phyloP scores from a whole-genome alignment of 2,888 invertebrate species.

The Spialia ferax region DNA sequence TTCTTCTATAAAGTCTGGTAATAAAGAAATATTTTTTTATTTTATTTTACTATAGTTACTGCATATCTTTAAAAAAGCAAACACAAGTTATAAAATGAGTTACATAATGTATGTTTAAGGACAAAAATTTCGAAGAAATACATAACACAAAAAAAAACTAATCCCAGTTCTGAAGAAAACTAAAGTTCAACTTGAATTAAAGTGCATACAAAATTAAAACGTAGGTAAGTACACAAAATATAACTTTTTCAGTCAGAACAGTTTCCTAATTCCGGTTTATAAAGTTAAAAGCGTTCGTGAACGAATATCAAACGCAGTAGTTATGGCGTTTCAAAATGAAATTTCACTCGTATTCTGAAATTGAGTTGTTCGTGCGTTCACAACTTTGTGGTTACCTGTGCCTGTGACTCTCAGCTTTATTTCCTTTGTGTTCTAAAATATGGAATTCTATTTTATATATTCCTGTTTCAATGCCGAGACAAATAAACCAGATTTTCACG shows the following conservation, averaged over 20 bases:
- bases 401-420: slow-evolving; percentile 13
- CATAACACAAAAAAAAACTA: background rate
- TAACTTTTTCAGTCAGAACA: slow-evolving; percentile 40
- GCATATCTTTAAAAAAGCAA: too few species aligned
- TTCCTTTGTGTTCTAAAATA: slow-evolving; percentile 9
- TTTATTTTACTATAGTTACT: too few species aligned
- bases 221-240: background rate
- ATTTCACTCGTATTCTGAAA: slow-evolving; percentile 26
- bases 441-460: background rate
- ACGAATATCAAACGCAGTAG: slow-evolving; percentile 36
- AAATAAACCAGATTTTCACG: too few species aligned
- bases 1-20: too few species aligned
- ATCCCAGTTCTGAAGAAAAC: slow-evolving; percentile 14
- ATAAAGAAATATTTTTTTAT: too few species aligned
- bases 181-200: slow-evolving; percentile 18
- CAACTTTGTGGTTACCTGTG: slow-evolving; percentile 37
- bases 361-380: slow-evolving; percentile 38
- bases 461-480: too few species aligned
- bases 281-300: slow-evolving; percentile 45
- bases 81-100: too few species aligned
- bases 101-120: too few species aligned
- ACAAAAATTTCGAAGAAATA: too few species aligned
- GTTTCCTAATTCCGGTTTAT: slow-evolving; percentile 43
- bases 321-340: slow-evolving; percentile 34
- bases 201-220: slow-evolving; percentile 25